phyloP scores from a whole-genome alignment of 2,113 vertebrate genomes.

The Alexandromys fortis region DNA sequence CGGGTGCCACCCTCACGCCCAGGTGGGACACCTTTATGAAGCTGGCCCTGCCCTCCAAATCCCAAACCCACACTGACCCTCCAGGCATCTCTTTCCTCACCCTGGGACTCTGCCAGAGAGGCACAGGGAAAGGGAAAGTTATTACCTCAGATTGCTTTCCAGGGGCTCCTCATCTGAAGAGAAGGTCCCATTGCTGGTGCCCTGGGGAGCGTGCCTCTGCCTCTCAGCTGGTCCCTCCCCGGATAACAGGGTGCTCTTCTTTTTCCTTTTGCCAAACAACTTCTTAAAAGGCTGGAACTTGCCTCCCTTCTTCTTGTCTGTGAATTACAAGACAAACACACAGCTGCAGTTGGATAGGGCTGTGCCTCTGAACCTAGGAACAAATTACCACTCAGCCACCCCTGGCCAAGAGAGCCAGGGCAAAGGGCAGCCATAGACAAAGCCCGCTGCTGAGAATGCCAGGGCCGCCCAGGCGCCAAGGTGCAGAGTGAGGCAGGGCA shows the following conservation, averaged over 20 bases:
- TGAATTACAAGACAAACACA: conserved; percentile 76
- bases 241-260: conserved; percentile 81
- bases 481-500: not conserved
- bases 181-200: conserved; percentile 87
- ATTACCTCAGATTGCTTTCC: conserved; percentile 90
- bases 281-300: conserved; percentile 97
- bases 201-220: conserved; percentile 87
- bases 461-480: not conserved
- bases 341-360: conserved; percentile 65
- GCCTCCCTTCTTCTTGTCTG: conserved; percentile 94
- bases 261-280: conserved; percentile 93
- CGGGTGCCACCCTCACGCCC: not conserved
- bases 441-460: conserved; percentile 39
- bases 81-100: not conserved
- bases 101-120: not conserved
- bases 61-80: not conserved
- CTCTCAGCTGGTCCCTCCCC: conserved; percentile 86
- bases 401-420: conserved; percentile 64
- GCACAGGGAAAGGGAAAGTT: not conserved
- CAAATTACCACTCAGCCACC: not conserved
- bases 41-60: not conserved
- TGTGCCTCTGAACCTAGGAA: not conserved
- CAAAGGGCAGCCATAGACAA: conserved; percentile 83
- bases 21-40: not conserved
- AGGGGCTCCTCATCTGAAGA: conserved; percentile 90